phyloP scores from a whole-genome alignment of 2,888 invertebrate species.

The Andrena minutula region DNA sequence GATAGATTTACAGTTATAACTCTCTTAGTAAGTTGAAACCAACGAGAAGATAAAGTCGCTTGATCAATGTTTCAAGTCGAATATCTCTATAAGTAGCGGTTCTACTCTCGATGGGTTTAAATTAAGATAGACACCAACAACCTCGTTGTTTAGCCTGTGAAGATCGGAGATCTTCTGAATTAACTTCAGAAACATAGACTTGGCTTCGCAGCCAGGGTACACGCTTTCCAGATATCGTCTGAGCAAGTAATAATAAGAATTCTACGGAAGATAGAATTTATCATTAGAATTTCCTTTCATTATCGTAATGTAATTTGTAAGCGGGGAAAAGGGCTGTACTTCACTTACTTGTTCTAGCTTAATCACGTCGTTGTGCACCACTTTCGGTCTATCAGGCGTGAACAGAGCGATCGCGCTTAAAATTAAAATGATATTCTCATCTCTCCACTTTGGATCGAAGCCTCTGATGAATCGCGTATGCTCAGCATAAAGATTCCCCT shows the following conservation, averaged over 20 bases:
- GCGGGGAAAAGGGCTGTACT: background rate
- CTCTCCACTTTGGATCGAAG: constrained; percentile 94
- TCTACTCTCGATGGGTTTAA: constrained; percentile 96
- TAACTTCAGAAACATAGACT: constrained; percentile 93
- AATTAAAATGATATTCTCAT: constrained; percentile 95
- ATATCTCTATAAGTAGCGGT: constrained; percentile 97
- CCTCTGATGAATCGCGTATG: constrained; percentile 94
- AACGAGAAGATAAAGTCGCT: constrained; percentile 13
- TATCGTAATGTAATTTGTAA: background rate
- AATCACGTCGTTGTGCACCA: constrained; percentile 94
- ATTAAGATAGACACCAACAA: constrained; percentile 96
- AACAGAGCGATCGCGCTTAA: constrained; percentile 96
- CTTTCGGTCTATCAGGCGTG: constrained; percentile 92
- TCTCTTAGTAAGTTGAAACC: background rate
- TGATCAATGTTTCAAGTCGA: constrained; percentile 92
- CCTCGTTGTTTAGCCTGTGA: constrained; percentile 94
- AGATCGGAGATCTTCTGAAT: constrained; percentile 97
- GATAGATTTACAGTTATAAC: background rate
- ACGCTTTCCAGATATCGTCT: constrained; percentile 93
- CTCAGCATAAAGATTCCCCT: constrained; percentile 95
- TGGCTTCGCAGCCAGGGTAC: constrained; percentile 94
- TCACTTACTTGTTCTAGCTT: constrained; percentile 91
- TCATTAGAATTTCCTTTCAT: constrained; percentile 5
- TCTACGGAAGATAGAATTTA: constrained; percentile 86
- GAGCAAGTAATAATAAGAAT: constrained; percentile 95